Evolutionary conservation across 1,140 invertebrate genomes (phyloP).

Genomic region (Bombus superbus): DNA sequence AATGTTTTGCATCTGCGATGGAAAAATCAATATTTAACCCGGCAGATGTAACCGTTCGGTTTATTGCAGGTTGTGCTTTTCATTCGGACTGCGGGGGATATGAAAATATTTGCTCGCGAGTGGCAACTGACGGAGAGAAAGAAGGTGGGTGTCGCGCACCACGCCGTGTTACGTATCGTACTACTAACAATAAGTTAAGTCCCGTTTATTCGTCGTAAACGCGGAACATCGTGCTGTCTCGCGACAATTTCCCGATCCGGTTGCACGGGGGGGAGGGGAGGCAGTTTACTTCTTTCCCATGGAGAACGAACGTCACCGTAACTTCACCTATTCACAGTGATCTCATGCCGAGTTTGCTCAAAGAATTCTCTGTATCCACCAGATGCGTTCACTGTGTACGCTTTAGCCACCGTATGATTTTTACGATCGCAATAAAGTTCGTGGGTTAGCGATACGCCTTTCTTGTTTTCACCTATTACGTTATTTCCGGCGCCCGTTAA

Average conservation of each 20-base stretch:
- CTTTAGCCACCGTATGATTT: neutral
- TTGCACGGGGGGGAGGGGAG: neutral
- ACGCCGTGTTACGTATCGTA: neutral
- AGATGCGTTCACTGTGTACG: neutral
- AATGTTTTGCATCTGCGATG: neutral
- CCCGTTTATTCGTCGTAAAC: conserved; percentile 3
- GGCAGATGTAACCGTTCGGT: neutral
- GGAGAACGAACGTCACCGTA: conserved; percentile 14
- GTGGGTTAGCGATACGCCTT: neutral
- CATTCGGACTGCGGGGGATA: neutral
- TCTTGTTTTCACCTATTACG: neutral
- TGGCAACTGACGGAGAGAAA: neutral
- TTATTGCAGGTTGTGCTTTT: conserved; percentile 20
- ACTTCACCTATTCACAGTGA: conserved; percentile 29
- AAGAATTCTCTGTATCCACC: conserved; percentile 7
- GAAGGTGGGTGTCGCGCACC: neutral
- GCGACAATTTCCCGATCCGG: conserved; percentile 6
- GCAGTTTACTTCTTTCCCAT: neutral
- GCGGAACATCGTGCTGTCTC: neutral
- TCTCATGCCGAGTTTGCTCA: conserved; percentile 30
- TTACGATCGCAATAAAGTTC: conserved; percentile 30
- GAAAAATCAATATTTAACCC: conserved; percentile 13
- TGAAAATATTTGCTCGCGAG: conserved; percentile 18
- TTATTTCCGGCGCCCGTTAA: neutral
- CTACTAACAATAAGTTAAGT: neutral